Percentiles rank a stretch among this genome's conserved stretches.
These are phyloP conservation scores for Tortrix viridana DNA, from an alignment of 2,888 invertebrate genomes.

Conservation along the genomic window DNA sequence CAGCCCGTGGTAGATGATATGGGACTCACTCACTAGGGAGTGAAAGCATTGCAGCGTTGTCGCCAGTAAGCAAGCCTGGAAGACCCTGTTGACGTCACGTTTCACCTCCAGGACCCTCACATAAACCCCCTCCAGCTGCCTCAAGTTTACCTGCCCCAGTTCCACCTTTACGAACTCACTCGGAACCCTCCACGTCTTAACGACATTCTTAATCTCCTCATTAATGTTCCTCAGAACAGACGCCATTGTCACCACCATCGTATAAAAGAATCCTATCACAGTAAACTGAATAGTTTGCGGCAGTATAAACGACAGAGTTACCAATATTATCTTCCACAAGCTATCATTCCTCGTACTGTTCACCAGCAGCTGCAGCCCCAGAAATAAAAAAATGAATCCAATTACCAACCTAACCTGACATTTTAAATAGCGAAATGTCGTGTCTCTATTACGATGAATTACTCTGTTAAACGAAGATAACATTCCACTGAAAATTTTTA, in stretches of 20 bases:
- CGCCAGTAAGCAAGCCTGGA: constrained; percentile 63
- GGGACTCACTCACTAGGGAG: constrained; percentile 64
- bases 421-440: background rate
- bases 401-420: constrained; percentile 50
- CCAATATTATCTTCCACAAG: constrained; percentile 65
- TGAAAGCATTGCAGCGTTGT: constrained; percentile 69
- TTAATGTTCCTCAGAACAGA: constrained; percentile 57
- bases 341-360: constrained; percentile 59
- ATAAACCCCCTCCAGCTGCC: constrained; percentile 60
- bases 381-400: constrained; percentile 44
- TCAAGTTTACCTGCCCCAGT: constrained; percentile 48
- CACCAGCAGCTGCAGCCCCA: constrained; percentile 53
- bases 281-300: constrained; percentile 67
- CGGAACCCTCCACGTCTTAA: constrained; percentile 29
- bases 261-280: constrained; percentile 57
- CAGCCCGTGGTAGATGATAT: constrained; percentile 68
- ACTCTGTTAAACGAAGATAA: constrained; percentile 51
- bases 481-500: constrained; percentile 61
- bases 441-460: background rate
- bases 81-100: constrained; percentile 57
- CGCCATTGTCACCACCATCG: constrained; percentile 56
- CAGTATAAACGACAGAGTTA: constrained; percentile 57
- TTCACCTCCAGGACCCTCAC: constrained; percentile 59
- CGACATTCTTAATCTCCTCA: constrained; percentile 46
- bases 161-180: constrained; percentile 34